A percentile compares a stretch with the other conserved stretches of the same genome.
These are phyloP conservation scores for Cheirogaleus major DNA, from an alignment of 2,797 vertebrate genomes.

Conservation along the genomic window DNA sequence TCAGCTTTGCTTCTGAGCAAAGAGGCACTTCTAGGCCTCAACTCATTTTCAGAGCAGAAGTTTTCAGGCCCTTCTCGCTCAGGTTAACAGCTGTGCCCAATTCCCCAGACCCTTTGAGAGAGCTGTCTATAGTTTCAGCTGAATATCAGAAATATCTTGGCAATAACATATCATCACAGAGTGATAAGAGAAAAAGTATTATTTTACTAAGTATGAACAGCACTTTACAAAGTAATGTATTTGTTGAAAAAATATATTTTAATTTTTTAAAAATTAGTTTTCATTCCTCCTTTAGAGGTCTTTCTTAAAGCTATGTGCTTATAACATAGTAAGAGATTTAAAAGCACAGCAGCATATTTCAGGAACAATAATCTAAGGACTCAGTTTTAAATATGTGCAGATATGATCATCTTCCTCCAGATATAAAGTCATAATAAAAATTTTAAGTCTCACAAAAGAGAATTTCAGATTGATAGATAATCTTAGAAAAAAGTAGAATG, in stretches of 20 bases:
- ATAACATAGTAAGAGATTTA: background rate
- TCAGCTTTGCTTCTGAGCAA: background rate
- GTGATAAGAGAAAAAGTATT: background rate
- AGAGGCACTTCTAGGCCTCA: background rate
- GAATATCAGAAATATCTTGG: background rate
- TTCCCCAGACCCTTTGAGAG: background rate
- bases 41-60: background rate
- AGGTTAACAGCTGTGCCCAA: background rate
- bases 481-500: background rate
- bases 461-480: background rate
- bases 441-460: constrained; percentile 4
- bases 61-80: background rate
- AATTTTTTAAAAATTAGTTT: background rate
- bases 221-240: background rate
- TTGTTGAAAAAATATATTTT: background rate
- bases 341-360: background rate
- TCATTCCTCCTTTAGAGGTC: background rate
- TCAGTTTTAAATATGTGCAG: background rate
- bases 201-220: background rate
- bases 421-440: background rate
- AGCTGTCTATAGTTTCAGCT: background rate
- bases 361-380: background rate
- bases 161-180: background rate
- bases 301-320: background rate
- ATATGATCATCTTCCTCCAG: background rate